Evolutionary conservation across 2,888 invertebrate genomes (phyloP), one percentile per base, ranked within the genome.

Genomic region (Dastarcus helophoroides): DNA sequence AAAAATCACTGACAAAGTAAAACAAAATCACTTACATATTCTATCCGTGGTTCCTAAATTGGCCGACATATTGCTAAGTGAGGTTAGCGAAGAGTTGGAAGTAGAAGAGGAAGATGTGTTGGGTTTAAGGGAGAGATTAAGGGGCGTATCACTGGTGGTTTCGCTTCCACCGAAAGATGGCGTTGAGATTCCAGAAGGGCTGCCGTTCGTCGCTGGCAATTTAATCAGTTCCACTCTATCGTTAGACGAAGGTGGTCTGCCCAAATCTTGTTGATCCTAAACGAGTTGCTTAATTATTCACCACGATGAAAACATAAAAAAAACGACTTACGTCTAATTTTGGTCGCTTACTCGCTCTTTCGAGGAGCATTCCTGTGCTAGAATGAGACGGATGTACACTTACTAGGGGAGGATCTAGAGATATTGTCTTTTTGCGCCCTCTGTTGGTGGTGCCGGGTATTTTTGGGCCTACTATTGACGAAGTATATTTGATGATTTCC

Each of bases 401-500:
- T 26, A 72, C 69, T 26, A 65, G 67, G 40, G 77, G 76, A 40
- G 84, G 82, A 64, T 86, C 85, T 47, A 86, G 62, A 1, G 85
- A 86, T 55, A 86, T 86, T 29, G 86, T 86, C 69, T 86, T 86
- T 69, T 86, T 86, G 35, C 86, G 71, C 34, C 86, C 86, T 29
- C 85, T 71, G 51, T 83, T 84, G 44, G 84, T 85, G 38, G 80
- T 79, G 37, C 86, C 84, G 8, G 83, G 80, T 41, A 82, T 72
- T 71, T 86, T 86, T 33, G 85, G 84, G 36, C 86, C 86, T 44
- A 83, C 80, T 51, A 86, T 74, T 36, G 84, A 84, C 43, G 85
- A 85, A 42, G 86, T 86, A 59, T 86, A 86, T 62, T 86, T 86
- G 55, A 88, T 86, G 42, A 86, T 86, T 65, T 88, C 86, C 25